phyloP scores from a whole-genome alignment of 2,113 vertebrate genomes.

The Cephalopterus ornatus region DNA sequence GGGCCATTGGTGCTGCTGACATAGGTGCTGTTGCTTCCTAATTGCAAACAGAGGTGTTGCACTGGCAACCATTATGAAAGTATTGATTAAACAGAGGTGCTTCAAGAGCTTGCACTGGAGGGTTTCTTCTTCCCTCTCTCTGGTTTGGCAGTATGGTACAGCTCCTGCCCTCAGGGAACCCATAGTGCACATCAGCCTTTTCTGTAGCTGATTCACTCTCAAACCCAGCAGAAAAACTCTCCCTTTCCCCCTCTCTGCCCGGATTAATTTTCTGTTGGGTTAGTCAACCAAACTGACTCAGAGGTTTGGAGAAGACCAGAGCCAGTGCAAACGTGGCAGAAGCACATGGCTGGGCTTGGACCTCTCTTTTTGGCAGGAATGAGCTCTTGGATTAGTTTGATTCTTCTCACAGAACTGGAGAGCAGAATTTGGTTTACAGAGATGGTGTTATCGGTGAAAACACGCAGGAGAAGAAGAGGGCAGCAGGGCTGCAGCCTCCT shows the following conservation, averaged over 20 bases:
- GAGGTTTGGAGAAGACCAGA: neutral
- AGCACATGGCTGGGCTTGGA: neutral
- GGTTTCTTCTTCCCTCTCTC: neutral
- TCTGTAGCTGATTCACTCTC: neutral
- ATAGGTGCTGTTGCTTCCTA: neutral
- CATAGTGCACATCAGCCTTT: rapidly evolving
- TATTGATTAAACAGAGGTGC: neutral
- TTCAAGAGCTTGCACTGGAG: neutral
- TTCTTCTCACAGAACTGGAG: neutral
- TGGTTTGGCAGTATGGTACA: neutral
- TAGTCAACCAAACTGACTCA: neutral
- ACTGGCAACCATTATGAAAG: neutral
- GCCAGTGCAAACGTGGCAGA: neutral
- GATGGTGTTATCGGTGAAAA: neutral
- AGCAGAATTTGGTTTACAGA: neutral
- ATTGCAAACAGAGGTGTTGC: too few species aligned
- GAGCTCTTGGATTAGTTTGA: neutral
- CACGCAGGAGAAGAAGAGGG: neutral
- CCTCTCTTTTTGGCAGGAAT: neutral
- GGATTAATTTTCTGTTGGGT: neutral
- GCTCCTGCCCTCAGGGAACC: neutral
- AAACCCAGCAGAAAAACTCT: neutral
- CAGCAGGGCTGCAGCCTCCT: neutral
- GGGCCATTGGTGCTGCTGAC: neutral
- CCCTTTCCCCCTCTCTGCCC: neutral